Base-by-base conservation (phyloP, 2,888 invertebrate genomes). In the Rhaphigaster nebulosa region DNA sequence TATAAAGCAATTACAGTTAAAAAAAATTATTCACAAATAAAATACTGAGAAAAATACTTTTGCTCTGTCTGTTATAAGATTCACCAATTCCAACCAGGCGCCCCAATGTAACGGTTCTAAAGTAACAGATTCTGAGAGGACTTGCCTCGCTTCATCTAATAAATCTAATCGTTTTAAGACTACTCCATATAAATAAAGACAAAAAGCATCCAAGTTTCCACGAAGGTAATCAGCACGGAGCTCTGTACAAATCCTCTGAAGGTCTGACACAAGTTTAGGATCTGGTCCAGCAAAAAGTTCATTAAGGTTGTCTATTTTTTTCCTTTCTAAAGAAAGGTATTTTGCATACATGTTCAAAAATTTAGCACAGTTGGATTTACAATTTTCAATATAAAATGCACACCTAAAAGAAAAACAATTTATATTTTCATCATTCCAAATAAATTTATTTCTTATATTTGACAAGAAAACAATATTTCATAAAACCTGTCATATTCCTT, bases 71-170 rank as follows among this genome's bases (percentile, higher is more conserved):
- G 96, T 96, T 90, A 99, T 96, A 2, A 99, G 94, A 18, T 97
- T 96, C 0, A 98, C 97, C 26, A 99, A 94, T 94, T 99, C 99
- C 60, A 98, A 95, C 98, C 99, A 99, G 0, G 99, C 97, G 80
- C 98, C 97, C 99, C 99, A 99, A 91, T 98, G 95, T 93, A 97
- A 96, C 0, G 98, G 98, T 90, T 96, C 96, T 80, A 95, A 95
- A 91, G 96, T 95, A 23, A 98, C 95, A 0, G 98, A 96, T 93
- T 97, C 96, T 38, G 97, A 95, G 80, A 99, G 95, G 88, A 97
- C 95, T 92, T 97, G 96, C 45, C 96, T 95, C 0, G 99, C 98
- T 93, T 97, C 96, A 91, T 95, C 95, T 88, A 96, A 94, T 26
- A 99, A 94, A 93, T 98, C 97, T 90, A 99, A 94, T 93, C 98